These are phyloP conservation scores for Scarus forsteni DNA, from an alignment of 2,797 vertebrate genomes.

Conservation along the genomic window DNA sequence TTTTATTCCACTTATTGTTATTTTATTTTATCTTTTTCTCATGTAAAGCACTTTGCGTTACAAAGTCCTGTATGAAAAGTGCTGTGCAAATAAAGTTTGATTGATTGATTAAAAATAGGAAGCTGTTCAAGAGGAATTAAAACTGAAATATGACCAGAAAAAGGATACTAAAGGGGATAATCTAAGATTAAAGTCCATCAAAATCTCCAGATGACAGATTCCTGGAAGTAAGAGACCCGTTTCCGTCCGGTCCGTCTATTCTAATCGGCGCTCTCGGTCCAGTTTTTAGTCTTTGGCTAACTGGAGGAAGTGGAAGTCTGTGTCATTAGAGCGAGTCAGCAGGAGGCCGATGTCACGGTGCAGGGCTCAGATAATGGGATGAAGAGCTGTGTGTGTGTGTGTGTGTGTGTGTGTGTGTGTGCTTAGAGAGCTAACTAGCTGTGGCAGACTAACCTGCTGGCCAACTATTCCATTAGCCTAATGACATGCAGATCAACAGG, in stretches of 20 bases:
- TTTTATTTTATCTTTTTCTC: too few species aligned
- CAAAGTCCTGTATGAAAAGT: too few species aligned
- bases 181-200: too few species aligned
- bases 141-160: too few species aligned
- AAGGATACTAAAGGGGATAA: too few species aligned
- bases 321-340: conserved; percentile 37
- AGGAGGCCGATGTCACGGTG: conserved; percentile 34
- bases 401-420: conserved; percentile 8
- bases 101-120: too few species aligned
- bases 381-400: conserved; percentile 11
- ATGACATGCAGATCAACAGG: conserved; percentile 26
- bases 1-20: too few species aligned
- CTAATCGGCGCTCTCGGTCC: not conserved
- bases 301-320: conserved; percentile 30
- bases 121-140: too few species aligned
- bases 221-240: too few species aligned
- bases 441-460: conserved; percentile 56
- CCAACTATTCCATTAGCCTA: conserved; percentile 44
- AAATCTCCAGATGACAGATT: too few species aligned
- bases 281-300: conserved; percentile 12
- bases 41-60: too few species aligned
- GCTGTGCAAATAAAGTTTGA: too few species aligned
- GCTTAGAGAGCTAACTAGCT: conserved; percentile 46
- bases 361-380: conserved; percentile 50
- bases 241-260: not conserved